phyloP scores from a whole-genome alignment of 2,888 invertebrate genomes.

The Smittia sp. region DNA sequence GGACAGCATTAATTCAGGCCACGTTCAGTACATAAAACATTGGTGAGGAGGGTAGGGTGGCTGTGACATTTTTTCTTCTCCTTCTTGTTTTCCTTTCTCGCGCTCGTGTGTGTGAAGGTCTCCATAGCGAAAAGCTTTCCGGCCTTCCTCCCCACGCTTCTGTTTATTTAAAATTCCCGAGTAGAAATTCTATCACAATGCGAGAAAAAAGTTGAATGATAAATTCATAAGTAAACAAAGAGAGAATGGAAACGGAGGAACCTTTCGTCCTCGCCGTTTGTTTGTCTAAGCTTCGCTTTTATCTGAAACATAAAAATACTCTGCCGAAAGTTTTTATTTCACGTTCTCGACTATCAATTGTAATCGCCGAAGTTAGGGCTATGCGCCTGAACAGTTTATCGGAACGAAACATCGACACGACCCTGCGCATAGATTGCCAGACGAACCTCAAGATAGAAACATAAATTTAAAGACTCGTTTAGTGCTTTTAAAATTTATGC shows the following conservation, averaged over 20 bases:
- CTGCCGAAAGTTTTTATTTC: not conserved
- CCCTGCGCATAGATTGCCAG: no score
- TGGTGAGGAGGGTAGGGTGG: constrained; percentile 33
- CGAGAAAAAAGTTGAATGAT: constrained; percentile 16
- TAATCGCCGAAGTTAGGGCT: not conserved
- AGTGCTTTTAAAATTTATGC: constrained; percentile 16
- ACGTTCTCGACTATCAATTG: not conserved
- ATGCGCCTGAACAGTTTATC: not conserved
- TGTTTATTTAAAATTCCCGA: constrained; percentile 6
- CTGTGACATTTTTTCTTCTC: constrained; percentile 30
- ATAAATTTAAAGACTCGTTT: no score
- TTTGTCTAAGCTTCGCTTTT: not conserved
- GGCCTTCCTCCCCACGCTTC: not conserved
- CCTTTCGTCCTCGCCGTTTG: not conserved
- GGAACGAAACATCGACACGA: no score
- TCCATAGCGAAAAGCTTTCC: not conserved
- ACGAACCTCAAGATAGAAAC: no score
- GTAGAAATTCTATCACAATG: constrained; percentile 4
- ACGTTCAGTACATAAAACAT: constrained; percentile 39
- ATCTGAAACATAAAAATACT: not conserved
- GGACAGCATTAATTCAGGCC: constrained; percentile 35
- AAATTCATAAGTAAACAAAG: constrained; percentile 22
- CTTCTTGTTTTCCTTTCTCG: not conserved
- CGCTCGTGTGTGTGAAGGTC: not conserved
- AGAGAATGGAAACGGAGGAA: not conserved